phyloP scores from a whole-genome alignment of 2,113 vertebrate genomes.

The Tympanuchus pallidicinctus region DNA sequence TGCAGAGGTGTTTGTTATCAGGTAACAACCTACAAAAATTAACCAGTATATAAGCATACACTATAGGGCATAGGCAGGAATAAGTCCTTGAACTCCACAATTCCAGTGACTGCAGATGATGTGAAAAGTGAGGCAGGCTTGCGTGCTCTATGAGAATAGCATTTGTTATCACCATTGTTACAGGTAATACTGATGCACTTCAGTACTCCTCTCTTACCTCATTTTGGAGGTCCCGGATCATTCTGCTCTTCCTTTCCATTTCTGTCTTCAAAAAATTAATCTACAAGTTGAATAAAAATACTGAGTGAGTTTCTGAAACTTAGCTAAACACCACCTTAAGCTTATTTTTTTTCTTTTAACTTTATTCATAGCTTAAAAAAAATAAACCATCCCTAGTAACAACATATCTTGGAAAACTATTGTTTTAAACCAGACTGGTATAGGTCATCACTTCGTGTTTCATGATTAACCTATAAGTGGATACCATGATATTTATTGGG shows the following conservation, averaged over 20 bases:
- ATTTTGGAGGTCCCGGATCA: constrained; percentile 96
- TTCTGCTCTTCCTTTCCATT: constrained; percentile 97
- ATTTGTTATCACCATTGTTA: neutral
- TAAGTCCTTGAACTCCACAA: neutral
- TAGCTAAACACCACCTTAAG: neutral
- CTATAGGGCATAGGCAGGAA: neutral
- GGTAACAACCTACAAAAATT: neutral
- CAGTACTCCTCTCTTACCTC: constrained; percentile 83
- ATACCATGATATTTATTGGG: neutral
- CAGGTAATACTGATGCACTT: neutral
- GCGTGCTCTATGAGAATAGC: rapidly evolving
- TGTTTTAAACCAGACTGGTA: neutral
- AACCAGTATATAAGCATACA: neutral
- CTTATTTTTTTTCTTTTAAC: neutral
- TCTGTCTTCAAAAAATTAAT: constrained; percentile 97
- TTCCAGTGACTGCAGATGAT: no score
- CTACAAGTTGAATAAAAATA: constrained; percentile 76
- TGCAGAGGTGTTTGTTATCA: neutral
- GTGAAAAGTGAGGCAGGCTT: neutral
- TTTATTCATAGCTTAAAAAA: neutral
- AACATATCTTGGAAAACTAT: neutral
- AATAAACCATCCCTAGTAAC: neutral
- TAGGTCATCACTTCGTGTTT: neutral
- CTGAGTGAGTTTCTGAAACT: neutral
- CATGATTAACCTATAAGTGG: neutral